These are phyloP conservation scores for Aricia agestis DNA, from an alignment of 1,140 invertebrate species.

Conservation along the genomic window DNA sequence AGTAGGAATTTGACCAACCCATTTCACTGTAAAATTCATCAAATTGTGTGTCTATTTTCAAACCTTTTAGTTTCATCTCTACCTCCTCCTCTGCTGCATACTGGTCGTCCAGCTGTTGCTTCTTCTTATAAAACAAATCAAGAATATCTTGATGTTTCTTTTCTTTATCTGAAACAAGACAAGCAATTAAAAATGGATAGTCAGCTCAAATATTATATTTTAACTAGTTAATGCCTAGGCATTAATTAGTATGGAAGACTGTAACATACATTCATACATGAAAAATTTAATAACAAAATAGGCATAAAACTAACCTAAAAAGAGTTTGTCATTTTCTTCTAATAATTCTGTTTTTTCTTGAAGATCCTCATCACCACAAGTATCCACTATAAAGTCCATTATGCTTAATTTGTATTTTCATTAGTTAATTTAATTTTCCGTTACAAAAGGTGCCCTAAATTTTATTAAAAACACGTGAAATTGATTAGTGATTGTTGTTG, in stretches of 20 bases:
- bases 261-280: too few species aligned
- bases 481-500: not conserved
- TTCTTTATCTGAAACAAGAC: conserved; percentile 44
- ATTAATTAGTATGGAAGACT: too few species aligned
- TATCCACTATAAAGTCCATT: conserved; percentile 67
- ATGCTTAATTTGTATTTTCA: conserved; percentile 18
- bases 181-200: not conserved
- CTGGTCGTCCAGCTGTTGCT: conserved; percentile 50
- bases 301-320: conserved; percentile 52
- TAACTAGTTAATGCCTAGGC: too few species aligned
- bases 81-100: conserved; percentile 44
- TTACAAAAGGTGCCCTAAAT: not conserved
- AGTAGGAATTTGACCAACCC: conserved; percentile 45
- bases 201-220: too few species aligned
- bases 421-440: conserved; percentile 11
- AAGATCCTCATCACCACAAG: conserved; percentile 51
- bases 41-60: conserved; percentile 55
- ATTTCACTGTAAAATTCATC: conserved; percentile 62
- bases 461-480: conserved; percentile 12
- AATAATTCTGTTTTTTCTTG: conserved; percentile 50
- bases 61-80: conserved; percentile 48
- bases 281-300: not conserved
- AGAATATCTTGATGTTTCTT: conserved; percentile 46
- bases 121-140: conserved; percentile 54
- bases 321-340: conserved; percentile 46